Evolutionary conservation across 2,888 invertebrate species (phyloP).

Genomic region (Polydrusus pterygomalis): DNA sequence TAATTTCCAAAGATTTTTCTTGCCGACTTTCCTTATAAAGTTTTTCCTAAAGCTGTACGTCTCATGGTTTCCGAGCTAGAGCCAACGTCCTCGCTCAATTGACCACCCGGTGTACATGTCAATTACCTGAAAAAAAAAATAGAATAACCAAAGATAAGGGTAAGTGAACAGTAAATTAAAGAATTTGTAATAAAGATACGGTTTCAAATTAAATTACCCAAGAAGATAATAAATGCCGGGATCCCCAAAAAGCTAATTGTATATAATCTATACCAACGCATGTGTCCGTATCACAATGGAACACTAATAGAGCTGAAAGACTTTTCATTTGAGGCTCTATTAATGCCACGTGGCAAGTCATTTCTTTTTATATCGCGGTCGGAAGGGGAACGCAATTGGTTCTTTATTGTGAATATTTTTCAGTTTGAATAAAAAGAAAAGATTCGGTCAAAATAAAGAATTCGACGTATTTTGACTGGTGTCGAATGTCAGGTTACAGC

Average conservation of each 20-base stretch:
- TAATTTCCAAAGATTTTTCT: no score
- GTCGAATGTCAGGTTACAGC: no score
- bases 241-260: slow-evolving; percentile 36
- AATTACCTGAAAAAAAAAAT: neutral
- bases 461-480: no score
- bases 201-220: slow-evolving; percentile 14
- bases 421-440: neutral
- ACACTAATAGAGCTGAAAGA: slow-evolving; percentile 35
- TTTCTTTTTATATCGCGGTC: slow-evolving; percentile 3
- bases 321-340: slow-evolving; percentile 32
- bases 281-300: slow-evolving; percentile 36
- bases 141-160: neutral
- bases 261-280: slow-evolving; percentile 35
- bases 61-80: no score
- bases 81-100: no score
- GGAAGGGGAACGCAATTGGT: neutral
- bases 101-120: no score
- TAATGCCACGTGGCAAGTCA: slow-evolving; percentile 12
- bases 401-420: neutral
- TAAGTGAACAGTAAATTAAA: neutral
- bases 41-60: no score
- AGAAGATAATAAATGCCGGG: slow-evolving; percentile 22
- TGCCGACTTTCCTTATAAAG: no score
- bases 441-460: neutral
- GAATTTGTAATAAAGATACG: neutral